Percentiles rank a stretch among this genome's conserved stretches.
phyloP scores from a whole-genome alignment of 1,140 invertebrate species.

The Drosophila equinoxialis region DNA sequence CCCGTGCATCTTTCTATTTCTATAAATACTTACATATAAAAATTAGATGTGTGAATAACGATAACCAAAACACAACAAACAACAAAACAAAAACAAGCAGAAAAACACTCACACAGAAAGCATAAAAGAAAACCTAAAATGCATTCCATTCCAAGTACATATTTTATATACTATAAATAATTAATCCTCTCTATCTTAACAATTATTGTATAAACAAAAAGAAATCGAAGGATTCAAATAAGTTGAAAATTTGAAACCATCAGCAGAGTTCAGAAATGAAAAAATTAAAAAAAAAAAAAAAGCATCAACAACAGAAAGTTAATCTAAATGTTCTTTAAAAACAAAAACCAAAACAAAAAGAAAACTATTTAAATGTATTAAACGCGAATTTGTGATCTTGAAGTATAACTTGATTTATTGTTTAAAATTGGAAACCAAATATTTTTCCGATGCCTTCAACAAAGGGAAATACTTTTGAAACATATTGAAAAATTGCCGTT shows the following conservation, averaged over 20 bases:
- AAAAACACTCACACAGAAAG: constrained; percentile 20
- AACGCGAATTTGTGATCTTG: constrained; percentile 80
- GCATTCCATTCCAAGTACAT: constrained; percentile 73
- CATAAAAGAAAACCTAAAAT: constrained; percentile 32
- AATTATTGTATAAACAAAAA: constrained; percentile 49
- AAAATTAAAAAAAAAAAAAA: constrained; percentile 1
- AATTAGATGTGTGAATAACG: background rate
- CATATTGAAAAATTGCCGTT: no score
- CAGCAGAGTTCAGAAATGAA: constrained; percentile 26
- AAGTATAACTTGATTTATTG: background rate
- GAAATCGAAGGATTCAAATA: constrained; percentile 24
- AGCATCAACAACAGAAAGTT: constrained; percentile 50
- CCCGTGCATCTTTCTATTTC: constrained; percentile 20
- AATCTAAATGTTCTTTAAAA: constrained; percentile 81
- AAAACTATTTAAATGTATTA: constrained; percentile 75
- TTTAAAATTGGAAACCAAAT: background rate
- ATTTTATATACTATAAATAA: constrained; percentile 68
- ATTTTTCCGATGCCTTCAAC: no score
- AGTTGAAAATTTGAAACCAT: constrained; percentile 42
- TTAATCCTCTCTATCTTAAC: constrained; percentile 53
- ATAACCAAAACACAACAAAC: background rate
- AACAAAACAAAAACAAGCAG: background rate
- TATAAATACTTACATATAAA: constrained; percentile 21
- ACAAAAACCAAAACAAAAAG: background rate
- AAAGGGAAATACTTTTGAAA: no score